phyloP scores from a whole-genome alignment of 2,797 vertebrate species.

The Phoebastria nigripes region DNA sequence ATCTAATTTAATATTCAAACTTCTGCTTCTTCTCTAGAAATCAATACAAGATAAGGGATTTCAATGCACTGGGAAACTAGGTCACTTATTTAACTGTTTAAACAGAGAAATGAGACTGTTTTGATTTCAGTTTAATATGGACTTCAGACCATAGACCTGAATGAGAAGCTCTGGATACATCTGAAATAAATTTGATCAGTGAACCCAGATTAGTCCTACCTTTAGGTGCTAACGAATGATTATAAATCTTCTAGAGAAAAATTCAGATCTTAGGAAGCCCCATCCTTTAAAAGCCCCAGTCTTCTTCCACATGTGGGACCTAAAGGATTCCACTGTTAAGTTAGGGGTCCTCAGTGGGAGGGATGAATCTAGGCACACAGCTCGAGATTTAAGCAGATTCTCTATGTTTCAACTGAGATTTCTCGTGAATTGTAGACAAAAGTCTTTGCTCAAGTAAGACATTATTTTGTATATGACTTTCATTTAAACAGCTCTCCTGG shows the following conservation, averaged over 20 bases:
- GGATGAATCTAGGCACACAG: neutral
- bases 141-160: neutral
- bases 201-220: neutral
- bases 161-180: neutral
- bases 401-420: neutral
- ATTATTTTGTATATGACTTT: neutral
- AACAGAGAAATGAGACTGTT: neutral
- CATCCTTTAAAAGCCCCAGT: neutral
- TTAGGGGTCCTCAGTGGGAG: neutral
- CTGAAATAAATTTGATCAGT: neutral
- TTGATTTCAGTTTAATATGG: neutral
- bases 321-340: neutral
- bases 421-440: fast-evolving
- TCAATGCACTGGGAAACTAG: neutral
- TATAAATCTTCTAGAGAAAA: neutral
- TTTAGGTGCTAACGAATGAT: neutral
- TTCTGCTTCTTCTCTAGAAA: neutral
- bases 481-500: neutral
- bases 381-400: neutral
- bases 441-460: neutral
- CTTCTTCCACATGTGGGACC: neutral
- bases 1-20: neutral
- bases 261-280: neutral
- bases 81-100: neutral
- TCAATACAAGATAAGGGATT: neutral